A percentile compares a stretch with the other conserved stretches of the same genome.
phyloP scores from a whole-genome alignment of 2,113 vertebrate genomes.

The Oryctolagus cuniculus region mOryCun1.1 NC_091444.1:105014501-105015000 shows the following conservation, averaged over 20 bases:
- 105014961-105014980: background rate
- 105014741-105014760: constrained; percentile 13
- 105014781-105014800: background rate
- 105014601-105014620: background rate
- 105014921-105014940: background rate
- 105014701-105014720: constrained; percentile 30
- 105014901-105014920: constrained; percentile 8
- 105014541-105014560: background rate
- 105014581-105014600: background rate
- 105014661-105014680: background rate
- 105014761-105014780: background rate
- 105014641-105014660: background rate
- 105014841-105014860: background rate
- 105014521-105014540: background rate
- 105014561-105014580: constrained; percentile 9
- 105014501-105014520: constrained; percentile 4
- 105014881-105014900: background rate
- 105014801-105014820: background rate
- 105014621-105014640: background rate
- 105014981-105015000: background rate
- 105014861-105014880: background rate
- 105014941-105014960: background rate
- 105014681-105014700: constrained; percentile 9
- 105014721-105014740: background rate
- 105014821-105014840: constrained; percentile 6